These are phyloP conservation scores for Drosophila malerkotliana DNA, from an alignment of 1,140 invertebrate species.

Conservation along the genomic window DNA sequence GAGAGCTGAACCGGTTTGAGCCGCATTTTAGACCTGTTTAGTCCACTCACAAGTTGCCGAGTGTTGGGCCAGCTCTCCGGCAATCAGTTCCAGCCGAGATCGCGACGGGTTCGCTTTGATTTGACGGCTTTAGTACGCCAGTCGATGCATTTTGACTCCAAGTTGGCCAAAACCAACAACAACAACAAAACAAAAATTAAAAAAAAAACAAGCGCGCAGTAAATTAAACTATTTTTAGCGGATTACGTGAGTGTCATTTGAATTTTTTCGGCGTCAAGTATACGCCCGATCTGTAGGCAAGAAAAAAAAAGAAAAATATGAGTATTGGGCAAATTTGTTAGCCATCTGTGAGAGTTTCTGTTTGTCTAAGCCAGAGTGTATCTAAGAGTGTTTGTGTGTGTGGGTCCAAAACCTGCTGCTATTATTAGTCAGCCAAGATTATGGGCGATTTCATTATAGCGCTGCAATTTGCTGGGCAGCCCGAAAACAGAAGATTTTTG, in stretches of 20 bases:
- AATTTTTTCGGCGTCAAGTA: slow-evolving; percentile 56
- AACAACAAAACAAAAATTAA: slow-evolving; percentile 17
- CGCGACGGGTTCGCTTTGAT: slow-evolving; percentile 58
- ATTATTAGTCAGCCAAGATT: slow-evolving; percentile 80
- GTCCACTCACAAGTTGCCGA: slow-evolving; percentile 64
- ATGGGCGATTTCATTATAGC: slow-evolving; percentile 68
- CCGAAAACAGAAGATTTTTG: slow-evolving; percentile 32
- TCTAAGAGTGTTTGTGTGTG: slow-evolving; percentile 11
- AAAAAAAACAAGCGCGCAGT: slow-evolving; percentile 39
- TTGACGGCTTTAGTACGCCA: not conserved
- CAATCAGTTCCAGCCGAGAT: slow-evolving; percentile 71
- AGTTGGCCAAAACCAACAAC: slow-evolving; percentile 19
- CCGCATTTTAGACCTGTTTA: slow-evolving; percentile 63
- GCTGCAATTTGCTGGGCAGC: slow-evolving; percentile 58
- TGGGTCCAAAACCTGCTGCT: slow-evolving; percentile 71
- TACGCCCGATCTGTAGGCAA: slow-evolving; percentile 31
- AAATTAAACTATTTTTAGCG: slow-evolving; percentile 80
- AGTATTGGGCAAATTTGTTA: slow-evolving; percentile 40
- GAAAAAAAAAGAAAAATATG: slow-evolving; percentile 35
- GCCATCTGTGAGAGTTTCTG: slow-evolving; percentile 47
- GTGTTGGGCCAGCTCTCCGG: slow-evolving; percentile 20
- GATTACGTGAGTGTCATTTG: slow-evolving; percentile 79
- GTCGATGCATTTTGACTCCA: slow-evolving; percentile 32
- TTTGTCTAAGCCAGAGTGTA: slow-evolving; percentile 22
- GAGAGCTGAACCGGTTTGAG: slow-evolving; percentile 49